Evolutionary conservation across 2,797 vertebrate genomes (phyloP).

Genomic region (Onychomys arenicola): DNA sequence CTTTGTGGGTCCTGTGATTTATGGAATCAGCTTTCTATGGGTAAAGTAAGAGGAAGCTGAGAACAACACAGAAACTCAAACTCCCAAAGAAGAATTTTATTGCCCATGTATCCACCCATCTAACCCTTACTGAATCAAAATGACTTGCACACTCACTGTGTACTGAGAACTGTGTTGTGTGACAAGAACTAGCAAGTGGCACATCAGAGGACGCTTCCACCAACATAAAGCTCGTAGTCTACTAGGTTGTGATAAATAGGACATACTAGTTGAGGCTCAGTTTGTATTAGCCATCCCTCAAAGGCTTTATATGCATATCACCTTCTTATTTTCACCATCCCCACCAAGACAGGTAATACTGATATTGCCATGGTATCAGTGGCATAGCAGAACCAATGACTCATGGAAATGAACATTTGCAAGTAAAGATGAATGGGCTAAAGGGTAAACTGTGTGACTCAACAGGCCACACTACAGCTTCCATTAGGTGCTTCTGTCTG

Average conservation of each 20-base stretch:
- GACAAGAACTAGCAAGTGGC: background rate
- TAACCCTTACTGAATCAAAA: background rate
- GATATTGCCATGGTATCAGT: background rate
- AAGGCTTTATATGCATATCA: background rate
- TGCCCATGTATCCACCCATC: background rate
- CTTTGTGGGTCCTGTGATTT: background rate
- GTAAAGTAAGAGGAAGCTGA: background rate
- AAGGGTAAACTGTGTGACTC: background rate
- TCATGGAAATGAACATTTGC: background rate
- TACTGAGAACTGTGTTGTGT: background rate
- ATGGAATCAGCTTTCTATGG: background rate
- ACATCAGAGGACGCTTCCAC: background rate
- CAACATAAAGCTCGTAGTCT: background rate
- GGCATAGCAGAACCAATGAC: background rate
- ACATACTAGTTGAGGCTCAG: background rate
- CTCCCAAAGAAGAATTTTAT: background rate
- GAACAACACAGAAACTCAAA: constrained; percentile 9
- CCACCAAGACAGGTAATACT: background rate
- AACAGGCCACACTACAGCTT: background rate
- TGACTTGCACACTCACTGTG: background rate
- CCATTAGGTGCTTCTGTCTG: background rate
- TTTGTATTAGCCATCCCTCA: background rate
- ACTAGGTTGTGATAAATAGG: background rate
- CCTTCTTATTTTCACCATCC: background rate
- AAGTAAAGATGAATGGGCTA: background rate